phyloP scores from a whole-genome alignment of 2,888 invertebrate species.

The Octonoba sinensis region DNA sequence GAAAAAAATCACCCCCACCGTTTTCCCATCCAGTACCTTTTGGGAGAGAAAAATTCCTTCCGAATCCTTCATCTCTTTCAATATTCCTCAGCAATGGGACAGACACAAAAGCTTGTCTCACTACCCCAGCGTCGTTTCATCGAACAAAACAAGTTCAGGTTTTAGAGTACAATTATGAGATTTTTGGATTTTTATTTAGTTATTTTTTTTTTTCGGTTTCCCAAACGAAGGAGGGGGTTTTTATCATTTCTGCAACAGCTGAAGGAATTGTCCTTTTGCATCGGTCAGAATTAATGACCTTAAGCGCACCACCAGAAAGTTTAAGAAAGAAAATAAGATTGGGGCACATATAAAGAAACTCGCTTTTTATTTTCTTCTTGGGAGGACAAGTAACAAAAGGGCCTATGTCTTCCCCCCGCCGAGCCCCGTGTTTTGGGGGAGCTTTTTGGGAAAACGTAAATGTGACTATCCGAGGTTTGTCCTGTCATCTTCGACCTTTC shows the following conservation, averaged over 20 bases:
- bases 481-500: not conserved
- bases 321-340: not conserved
- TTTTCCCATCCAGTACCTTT: no score
- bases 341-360: not conserved
- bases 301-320: not conserved
- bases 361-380: not conserved
- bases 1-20: no score
- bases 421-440: no score
- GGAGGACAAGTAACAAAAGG: not conserved
- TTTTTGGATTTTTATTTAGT: constrained; percentile 5
- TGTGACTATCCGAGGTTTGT: no score
- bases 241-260: constrained; percentile 2
- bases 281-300: constrained; percentile 21
- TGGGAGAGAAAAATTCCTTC: not conserved
- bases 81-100: not conserved
- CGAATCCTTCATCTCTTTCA: not conserved
- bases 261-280: constrained; percentile 9
- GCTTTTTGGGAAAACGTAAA: no score
- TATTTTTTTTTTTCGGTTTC: constrained; percentile 3
- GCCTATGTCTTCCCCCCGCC: no score
- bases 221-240: not conserved
- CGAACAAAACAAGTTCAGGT: constrained; percentile 15
- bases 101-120: constrained; percentile 9
- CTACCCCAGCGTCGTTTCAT: not conserved
- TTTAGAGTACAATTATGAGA: constrained; percentile 15